Evolutionary conservation across 2,113 vertebrate genomes (phyloP).

Genomic region (Istiophorus platypterus): DNA sequence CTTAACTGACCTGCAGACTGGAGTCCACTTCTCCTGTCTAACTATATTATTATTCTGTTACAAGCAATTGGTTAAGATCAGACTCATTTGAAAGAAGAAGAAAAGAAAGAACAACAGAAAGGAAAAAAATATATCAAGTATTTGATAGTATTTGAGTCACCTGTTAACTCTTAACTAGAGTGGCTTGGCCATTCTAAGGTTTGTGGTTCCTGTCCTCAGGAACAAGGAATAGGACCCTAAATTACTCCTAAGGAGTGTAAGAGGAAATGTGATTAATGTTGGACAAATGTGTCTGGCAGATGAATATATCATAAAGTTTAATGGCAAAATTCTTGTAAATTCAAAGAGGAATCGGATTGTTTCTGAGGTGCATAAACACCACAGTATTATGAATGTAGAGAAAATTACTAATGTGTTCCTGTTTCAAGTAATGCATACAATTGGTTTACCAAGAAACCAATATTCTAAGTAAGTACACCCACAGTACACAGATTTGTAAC

Average conservation of each 20-base stretch:
- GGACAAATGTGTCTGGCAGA: not conserved
- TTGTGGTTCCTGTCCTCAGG: not conserved
- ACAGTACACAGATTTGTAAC: not conserved
- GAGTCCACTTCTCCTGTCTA: not conserved
- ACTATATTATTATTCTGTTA: not conserved
- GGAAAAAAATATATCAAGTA: not conserved
- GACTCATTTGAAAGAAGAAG: not conserved
- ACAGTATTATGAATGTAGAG: not conserved
- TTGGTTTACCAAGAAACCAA: not conserved
- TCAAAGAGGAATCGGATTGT: not conserved
- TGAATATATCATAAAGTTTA: not conserved
- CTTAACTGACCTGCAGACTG: not conserved
- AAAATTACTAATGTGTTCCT: not conserved
- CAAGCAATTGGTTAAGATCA: not conserved
- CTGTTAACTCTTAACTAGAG: not conserved
- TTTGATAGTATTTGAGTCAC: not conserved
- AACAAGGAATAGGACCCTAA: too few species aligned
- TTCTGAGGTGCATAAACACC: not conserved
- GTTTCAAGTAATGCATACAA: not conserved
- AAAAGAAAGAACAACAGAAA: not conserved
- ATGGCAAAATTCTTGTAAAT: not conserved
- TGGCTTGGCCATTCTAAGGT: not conserved
- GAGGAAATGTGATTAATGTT: not conserved
- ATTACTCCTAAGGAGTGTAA: not conserved
- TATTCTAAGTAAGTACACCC: not conserved